These are phyloP conservation scores for Amorpha juglandis DNA, from an alignment of 2,888 invertebrate genomes.

Conservation along the genomic window DNA sequence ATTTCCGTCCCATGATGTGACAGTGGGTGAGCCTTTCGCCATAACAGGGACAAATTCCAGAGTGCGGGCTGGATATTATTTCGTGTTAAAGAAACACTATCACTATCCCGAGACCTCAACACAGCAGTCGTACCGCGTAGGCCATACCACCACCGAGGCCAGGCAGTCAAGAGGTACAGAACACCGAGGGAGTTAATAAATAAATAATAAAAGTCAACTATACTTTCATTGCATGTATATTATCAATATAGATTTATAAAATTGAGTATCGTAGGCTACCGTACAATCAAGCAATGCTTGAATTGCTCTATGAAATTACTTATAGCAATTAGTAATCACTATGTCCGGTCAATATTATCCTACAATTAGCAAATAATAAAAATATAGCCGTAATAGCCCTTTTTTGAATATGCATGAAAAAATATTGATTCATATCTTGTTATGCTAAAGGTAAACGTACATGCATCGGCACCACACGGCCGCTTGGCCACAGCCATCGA, in stretches of 20 bases:
- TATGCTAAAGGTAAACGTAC: too few relatives aligned
- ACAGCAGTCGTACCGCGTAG: too few relatives aligned
- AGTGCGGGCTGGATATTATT: too few relatives aligned
- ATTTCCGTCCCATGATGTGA: too few relatives aligned
- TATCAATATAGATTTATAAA: slow-evolving; percentile 35
- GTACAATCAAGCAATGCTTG: slow-evolving; percentile 32
- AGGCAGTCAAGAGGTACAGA: too few relatives aligned
- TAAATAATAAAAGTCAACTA: not conserved
- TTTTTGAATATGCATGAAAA: not conserved
- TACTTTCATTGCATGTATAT: slow-evolving; percentile 41
- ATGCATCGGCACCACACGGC: too few relatives aligned
- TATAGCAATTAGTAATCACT: not conserved
- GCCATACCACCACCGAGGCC: too few relatives aligned
- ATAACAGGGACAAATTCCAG: too few relatives aligned
- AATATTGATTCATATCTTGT: not conserved
- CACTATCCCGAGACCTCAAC: too few relatives aligned
- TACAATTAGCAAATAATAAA: not conserved
- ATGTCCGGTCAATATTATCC: not conserved
- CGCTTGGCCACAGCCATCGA: too few relatives aligned
- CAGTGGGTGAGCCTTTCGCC: too few relatives aligned
- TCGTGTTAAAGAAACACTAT: too few relatives aligned
- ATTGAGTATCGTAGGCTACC: slow-evolving; percentile 50
- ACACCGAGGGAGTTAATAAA: not conserved
- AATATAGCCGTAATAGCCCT: not conserved
- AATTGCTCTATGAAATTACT: not conserved